Evolutionary conservation across 2,113 vertebrate species (phyloP).

Genomic region (Ovibos moschatus): DNA sequence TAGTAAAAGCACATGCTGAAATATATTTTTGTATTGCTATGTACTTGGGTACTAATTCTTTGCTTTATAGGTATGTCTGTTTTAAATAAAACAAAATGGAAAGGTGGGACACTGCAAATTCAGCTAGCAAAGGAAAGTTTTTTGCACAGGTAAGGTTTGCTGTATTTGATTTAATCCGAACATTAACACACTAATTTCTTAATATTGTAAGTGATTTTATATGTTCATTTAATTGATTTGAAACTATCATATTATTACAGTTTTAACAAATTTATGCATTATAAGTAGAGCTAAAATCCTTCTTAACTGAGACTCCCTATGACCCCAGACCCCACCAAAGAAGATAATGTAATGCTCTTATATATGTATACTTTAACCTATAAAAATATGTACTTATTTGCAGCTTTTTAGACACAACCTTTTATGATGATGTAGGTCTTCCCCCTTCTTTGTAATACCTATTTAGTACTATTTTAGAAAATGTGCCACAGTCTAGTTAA

Average conservation of each 20-base stretch:
- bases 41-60: neutral
- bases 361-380: neutral
- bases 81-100: slow-evolving; percentile 96
- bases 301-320: neutral
- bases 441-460: neutral
- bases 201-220: slow-evolving; percentile 1
- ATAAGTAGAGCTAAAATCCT: neutral
- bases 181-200: neutral
- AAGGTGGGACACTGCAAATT: slow-evolving; percentile 93
- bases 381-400: neutral
- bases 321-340: neutral
- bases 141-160: slow-evolving; percentile 87
- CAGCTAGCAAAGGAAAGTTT: slow-evolving; percentile 95
- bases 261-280: neutral
- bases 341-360: neutral
- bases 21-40: neutral
- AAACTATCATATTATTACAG: neutral
- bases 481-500: neutral
- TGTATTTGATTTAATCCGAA: neutral
- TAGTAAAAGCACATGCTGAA: neutral
- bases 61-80: slow-evolving; percentile 86
- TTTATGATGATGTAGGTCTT: neutral
- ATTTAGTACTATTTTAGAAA: neutral
- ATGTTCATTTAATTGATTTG: neutral
- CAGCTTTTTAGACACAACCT: neutral